Evolutionary conservation across 2,888 invertebrate genomes (phyloP).

Genomic region (Mesopsocus fuscifrons): DNA sequence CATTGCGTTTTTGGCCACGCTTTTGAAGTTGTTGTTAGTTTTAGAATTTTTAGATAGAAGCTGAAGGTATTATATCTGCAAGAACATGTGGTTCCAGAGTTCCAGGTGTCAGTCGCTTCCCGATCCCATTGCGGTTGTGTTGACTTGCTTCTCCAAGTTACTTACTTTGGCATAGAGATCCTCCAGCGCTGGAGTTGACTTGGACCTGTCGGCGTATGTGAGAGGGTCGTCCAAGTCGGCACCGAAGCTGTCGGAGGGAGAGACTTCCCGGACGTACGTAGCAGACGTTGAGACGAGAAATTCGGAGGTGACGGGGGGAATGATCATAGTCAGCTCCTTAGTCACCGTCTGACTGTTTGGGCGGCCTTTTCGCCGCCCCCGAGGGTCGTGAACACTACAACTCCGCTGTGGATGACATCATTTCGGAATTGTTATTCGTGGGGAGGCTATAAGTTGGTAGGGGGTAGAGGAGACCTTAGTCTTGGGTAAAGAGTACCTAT

Average conservation of each 20-base stretch:
- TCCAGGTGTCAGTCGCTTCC: no score
- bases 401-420: no score
- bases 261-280: not conserved
- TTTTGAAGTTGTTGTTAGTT: no score
- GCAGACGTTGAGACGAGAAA: not conserved
- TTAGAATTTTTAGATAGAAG: no score
- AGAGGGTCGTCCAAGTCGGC: constrained; percentile 27
- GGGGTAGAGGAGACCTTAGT: no score
- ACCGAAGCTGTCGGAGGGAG: constrained; percentile 15
- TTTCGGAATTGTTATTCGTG: no score
- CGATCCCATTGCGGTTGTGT: no score
- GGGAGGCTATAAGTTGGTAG: no score
- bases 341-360: not conserved
- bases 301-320: not conserved
- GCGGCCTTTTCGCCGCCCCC: not conserved
- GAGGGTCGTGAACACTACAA: constrained; percentile 3
- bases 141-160: no score
- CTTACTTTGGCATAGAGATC: constrained; percentile 48
- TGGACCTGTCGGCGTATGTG: constrained; percentile 32
- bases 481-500: not conserved
- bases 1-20: no score
- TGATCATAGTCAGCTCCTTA: not conserved
- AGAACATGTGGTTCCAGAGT: no score
- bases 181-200: constrained; percentile 50
- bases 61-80: no score